Percentiles rank a stretch among this genome's conserved stretches.
Conservation (phyloP, 1,140 invertebrate species). For the Dinoponera quadriceps region DNA sequence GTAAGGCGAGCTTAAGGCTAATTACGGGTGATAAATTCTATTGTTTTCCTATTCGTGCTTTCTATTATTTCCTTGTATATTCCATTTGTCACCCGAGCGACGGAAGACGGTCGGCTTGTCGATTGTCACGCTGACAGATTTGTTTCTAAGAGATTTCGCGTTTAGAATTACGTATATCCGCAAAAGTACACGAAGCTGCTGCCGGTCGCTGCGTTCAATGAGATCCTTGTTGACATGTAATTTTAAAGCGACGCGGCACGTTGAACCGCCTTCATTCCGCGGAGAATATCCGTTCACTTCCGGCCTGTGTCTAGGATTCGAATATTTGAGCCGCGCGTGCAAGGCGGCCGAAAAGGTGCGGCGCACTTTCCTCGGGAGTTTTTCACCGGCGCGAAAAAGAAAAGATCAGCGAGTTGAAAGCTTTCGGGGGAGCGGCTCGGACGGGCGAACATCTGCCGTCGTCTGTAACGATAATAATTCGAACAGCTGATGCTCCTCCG, state of each 20-base stretch:
- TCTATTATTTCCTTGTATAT: too few relatives aligned
- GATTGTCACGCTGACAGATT: too few relatives aligned
- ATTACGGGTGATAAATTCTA: not conserved
- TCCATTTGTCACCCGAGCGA: too few relatives aligned
- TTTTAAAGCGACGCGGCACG: not conserved
- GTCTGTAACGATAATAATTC: conserved; percentile 84
- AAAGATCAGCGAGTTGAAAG: conserved; percentile 74
- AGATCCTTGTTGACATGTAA: conserved; percentile 6
- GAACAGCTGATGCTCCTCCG: conserved; percentile 84
- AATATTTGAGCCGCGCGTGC: conserved; percentile 28
- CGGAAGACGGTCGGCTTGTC: too few relatives aligned
- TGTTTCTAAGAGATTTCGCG: too few relatives aligned
- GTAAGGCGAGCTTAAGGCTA: not conserved
- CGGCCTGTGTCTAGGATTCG: not conserved
- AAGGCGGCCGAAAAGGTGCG: conserved; percentile 56
- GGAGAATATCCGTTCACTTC: conserved; percentile 10
- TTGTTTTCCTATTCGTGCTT: not conserved
- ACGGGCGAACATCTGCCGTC: conserved; percentile 83
- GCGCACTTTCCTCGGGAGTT: conserved; percentile 68
- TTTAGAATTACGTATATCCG: not conserved
- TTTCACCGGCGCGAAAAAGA: conserved; percentile 70
- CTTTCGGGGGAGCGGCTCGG: conserved; percentile 78
- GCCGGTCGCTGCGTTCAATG: not conserved
- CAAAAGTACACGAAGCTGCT: not conserved
- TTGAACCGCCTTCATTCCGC: not conserved